Evolutionary conservation across 2,888 invertebrate genomes (phyloP).

Genomic region (Polydrusus tereticollis): DNA sequence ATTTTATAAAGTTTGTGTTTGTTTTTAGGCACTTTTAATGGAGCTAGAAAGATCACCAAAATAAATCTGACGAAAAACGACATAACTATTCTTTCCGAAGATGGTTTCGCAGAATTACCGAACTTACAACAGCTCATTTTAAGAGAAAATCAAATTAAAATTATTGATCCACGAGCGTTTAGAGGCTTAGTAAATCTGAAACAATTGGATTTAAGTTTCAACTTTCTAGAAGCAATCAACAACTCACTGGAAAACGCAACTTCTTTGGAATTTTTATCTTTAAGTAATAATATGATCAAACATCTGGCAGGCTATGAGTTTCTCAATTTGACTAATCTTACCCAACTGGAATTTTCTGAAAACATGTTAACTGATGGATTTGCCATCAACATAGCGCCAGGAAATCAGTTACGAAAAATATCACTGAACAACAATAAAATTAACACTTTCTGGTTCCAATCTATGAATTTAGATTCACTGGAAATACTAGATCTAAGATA

Average conservation of each 20-base stretch:
- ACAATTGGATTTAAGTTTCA: conserved; percentile 60
- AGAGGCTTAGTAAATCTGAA: conserved; percentile 57
- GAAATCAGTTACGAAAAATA: conserved; percentile 55
- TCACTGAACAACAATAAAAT: conserved; percentile 60
- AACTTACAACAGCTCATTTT: conserved; percentile 59
- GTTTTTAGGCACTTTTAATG: conserved; percentile 59
- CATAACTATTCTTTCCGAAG: conserved; percentile 58
- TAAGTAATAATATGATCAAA: conserved; percentile 58
- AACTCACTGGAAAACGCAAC: conserved; percentile 26
- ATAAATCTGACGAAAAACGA: conserved; percentile 61
- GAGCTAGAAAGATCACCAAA: conserved; percentile 62
- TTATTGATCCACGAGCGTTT: conserved; percentile 59
- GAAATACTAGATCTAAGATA: conserved; percentile 60
- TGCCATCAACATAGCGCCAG: conserved; percentile 49
- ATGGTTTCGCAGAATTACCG: conserved; percentile 61
- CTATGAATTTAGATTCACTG: conserved; percentile 53
- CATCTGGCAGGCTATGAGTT: conserved; percentile 57
- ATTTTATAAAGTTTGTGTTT: background rate
- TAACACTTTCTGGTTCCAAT: conserved; percentile 47
- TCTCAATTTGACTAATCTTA: conserved; percentile 56
- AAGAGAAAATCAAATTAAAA: conserved; percentile 58
- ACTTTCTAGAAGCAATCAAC: conserved; percentile 52
- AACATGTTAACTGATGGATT: conserved; percentile 53
- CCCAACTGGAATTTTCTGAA: conserved; percentile 56
- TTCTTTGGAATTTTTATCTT: conserved; percentile 55